Evolutionary conservation across 2,888 invertebrate species (phyloP).

Genomic region (Epinotia nisella): DNA sequence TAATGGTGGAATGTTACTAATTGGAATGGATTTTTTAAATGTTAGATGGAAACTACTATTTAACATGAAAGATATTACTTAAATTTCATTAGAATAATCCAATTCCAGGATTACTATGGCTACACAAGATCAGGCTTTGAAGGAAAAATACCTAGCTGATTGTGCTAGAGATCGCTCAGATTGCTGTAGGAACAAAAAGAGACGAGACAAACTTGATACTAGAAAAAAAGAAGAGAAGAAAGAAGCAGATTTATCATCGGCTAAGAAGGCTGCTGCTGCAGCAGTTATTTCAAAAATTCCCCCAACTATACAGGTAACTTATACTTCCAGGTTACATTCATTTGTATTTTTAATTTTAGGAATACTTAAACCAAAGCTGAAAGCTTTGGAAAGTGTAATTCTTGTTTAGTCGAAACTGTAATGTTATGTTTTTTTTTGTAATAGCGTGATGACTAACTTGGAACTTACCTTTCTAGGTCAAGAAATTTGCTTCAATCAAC

Average conservation of each 20-base stretch:
- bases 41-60: no score
- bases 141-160: slow-evolving; percentile 67
- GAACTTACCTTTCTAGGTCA: slow-evolving; percentile 63
- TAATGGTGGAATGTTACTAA: no score
- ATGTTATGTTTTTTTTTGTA: no score
- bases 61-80: no score
- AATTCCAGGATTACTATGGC: slow-evolving; percentile 71
- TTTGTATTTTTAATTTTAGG: no score
- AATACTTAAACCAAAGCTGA: no score
- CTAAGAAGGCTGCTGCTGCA: slow-evolving; percentile 51
- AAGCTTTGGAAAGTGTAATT: no score
- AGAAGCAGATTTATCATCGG: slow-evolving; percentile 46
- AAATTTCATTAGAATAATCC: not conserved
- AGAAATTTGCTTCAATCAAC: slow-evolving; percentile 77
- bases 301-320: slow-evolving; percentile 72
- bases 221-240: slow-evolving; percentile 61
- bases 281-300: slow-evolving; percentile 67
- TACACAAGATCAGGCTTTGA: slow-evolving; percentile 72
- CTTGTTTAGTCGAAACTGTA: no score
- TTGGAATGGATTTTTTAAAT: no score
- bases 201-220: slow-evolving; percentile 58
- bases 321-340: no score
- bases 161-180: slow-evolving; percentile 68
- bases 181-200: slow-evolving; percentile 71
- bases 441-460: not conserved